Evolutionary conservation across 2,888 invertebrate species (phyloP).

Genomic region (Prosopocoilus inquinatus): DNA sequence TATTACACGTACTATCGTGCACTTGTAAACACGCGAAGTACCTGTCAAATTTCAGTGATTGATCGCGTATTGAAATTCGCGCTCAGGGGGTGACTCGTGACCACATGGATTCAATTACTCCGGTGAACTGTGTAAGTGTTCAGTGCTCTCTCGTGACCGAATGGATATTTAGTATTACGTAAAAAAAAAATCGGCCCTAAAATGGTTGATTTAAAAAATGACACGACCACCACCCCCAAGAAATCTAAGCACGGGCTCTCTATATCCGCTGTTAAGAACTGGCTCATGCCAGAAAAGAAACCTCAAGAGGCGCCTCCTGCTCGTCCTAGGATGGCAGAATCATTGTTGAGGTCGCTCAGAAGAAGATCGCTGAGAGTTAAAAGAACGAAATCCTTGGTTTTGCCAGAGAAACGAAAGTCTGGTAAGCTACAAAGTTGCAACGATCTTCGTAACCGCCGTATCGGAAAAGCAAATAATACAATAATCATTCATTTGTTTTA

Average conservation of each 20-base stretch:
- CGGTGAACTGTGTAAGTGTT: too few species aligned
- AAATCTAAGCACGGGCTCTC: slow-evolving; percentile 45
- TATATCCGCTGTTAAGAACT: slow-evolving; percentile 73
- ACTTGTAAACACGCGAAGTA: slow-evolving; percentile 17
- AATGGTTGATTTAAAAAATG: slow-evolving; percentile 48
- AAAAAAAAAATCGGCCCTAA: not conserved
- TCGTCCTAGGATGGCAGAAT: slow-evolving; percentile 67
- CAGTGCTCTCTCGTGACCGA: slow-evolving; percentile 1
- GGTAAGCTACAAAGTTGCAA: slow-evolving; percentile 57
- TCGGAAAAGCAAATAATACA: too few species aligned
- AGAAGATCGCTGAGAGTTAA: slow-evolving; percentile 71
- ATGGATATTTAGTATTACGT: not conserved
- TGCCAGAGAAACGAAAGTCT: slow-evolving; percentile 75
- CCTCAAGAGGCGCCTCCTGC: slow-evolving; percentile 39
- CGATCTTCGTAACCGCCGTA: not conserved
- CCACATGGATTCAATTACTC: not conserved
- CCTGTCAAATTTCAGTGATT: slow-evolving; percentile 20
- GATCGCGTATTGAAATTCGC: not conserved
- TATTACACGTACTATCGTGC: slow-evolving; percentile 24
- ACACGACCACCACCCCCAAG: slow-evolving; percentile 43
- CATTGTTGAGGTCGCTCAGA: slow-evolving; percentile 69
- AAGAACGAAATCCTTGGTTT: slow-evolving; percentile 71
- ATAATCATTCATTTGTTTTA: not conserved
- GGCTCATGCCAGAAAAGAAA: slow-evolving; percentile 60
- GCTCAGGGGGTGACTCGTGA: not conserved